Conservation (phyloP, 2,888 invertebrate genomes). For the Andrena chrysosceles region DNA sequence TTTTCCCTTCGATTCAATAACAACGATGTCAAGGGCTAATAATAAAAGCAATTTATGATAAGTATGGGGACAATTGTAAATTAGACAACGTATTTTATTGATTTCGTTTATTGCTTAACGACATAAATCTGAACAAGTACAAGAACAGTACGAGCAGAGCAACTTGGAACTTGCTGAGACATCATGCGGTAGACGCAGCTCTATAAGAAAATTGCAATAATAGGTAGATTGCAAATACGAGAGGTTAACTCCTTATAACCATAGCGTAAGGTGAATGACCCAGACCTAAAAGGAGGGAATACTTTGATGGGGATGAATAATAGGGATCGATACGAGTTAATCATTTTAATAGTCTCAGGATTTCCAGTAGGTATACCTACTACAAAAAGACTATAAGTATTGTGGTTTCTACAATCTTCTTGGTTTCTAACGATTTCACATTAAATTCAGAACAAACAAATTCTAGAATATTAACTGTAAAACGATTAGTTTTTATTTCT, state of each 20-base stretch:
- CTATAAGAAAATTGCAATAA: conserved; percentile 10
- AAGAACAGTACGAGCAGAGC: not conserved
- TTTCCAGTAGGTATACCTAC: not conserved
- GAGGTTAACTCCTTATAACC: not conserved
- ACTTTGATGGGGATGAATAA: not conserved
- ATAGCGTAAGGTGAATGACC: not conserved
- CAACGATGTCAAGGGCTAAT: too few relatives aligned
- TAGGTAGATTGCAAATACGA: conserved; percentile 3
- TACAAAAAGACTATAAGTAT: too few relatives aligned
- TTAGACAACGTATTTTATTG: too few relatives aligned
- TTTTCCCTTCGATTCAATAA: too few relatives aligned
- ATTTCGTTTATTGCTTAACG: too few relatives aligned
- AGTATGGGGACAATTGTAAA: too few relatives aligned
- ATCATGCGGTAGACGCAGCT: not conserved
- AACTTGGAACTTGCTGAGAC: not conserved
- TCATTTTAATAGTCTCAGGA: not conserved
- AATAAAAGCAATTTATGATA: too few relatives aligned
- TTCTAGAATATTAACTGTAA: too few relatives aligned
- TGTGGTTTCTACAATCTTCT: too few relatives aligned
- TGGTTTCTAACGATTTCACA: too few relatives aligned
- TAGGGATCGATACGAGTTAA: not conserved
- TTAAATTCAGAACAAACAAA: too few relatives aligned
- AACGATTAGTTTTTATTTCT: too few relatives aligned
- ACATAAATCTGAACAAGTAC: not conserved
- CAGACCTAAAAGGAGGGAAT: not conserved